Conservation (phyloP, 2,888 invertebrate species). For the Sinopyrophorus schimmeli region DNA sequence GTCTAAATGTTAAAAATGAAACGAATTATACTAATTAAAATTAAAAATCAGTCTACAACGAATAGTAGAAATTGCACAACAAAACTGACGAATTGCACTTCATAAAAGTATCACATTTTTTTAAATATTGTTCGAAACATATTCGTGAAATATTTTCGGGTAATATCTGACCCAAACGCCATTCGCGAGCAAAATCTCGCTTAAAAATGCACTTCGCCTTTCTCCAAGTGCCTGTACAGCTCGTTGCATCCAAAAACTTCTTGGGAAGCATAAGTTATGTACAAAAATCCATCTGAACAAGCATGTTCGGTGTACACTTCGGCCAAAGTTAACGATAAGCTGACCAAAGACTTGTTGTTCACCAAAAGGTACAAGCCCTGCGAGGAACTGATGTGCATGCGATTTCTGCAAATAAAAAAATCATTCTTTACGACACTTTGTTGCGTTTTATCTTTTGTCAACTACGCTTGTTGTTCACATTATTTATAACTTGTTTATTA, state of each 20-base stretch:
- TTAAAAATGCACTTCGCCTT: too few relatives aligned
- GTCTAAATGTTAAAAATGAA: too few relatives aligned
- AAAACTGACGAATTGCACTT: too few relatives aligned
- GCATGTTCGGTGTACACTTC: slow-evolving; percentile 78
- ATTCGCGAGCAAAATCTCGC: too few relatives aligned
- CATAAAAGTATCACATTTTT: too few relatives aligned
- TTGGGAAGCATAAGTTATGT: slow-evolving; percentile 88
- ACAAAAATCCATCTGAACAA: slow-evolving; percentile 84
- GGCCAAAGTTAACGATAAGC: slow-evolving; percentile 78
- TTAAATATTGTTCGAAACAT: too few relatives aligned
- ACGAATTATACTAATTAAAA: too few relatives aligned
- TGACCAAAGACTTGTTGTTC: slow-evolving; percentile 80
- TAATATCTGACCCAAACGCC: too few relatives aligned
- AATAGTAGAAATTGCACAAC: too few relatives aligned
- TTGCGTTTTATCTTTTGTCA: slow-evolving; percentile 3
- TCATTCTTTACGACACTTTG: neutral
- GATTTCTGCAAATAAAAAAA: slow-evolving; percentile 48
- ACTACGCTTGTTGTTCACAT: neutral
- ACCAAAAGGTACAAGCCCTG: slow-evolving; percentile 83
- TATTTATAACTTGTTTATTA: slow-evolving; percentile 9
- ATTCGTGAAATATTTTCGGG: too few relatives aligned
- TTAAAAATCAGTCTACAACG: too few relatives aligned
- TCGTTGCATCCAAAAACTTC: slow-evolving; percentile 78
- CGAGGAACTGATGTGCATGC: slow-evolving; percentile 64
- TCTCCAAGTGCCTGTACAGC: too few relatives aligned